These are phyloP conservation scores for Leptocoma aspasia DNA, from an alignment of 2,113 vertebrate genomes.

Conservation along the genomic window DNA sequence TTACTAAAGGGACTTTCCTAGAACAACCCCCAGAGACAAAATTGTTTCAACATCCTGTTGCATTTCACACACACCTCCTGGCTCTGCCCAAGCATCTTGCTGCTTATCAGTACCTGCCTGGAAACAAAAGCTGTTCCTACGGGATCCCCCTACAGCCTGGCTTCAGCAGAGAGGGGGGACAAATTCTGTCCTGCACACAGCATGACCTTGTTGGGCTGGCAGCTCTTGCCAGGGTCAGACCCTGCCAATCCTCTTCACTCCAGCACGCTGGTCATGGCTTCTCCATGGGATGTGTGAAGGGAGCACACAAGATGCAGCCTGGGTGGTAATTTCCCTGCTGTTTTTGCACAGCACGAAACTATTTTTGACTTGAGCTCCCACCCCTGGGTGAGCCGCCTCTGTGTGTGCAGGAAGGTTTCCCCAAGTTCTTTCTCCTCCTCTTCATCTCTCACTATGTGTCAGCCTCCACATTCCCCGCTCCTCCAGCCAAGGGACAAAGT, in stretches of 20 bases:
- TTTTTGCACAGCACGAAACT: not conserved
- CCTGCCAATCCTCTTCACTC: not conserved
- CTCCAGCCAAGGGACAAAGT: not conserved
- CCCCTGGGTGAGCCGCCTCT: rapidly evolving
- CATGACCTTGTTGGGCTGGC: rapidly evolving
- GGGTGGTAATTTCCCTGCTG: not conserved
- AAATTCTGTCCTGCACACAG: not conserved
- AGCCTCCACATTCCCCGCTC: not conserved
- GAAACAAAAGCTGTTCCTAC: not conserved
- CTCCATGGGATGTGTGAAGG: rapidly evolving
- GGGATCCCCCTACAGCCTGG: not conserved
- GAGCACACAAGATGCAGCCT: not conserved
- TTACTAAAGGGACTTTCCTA: slow-evolving; percentile 59
- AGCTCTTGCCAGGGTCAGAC: not conserved
- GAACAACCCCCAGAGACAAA: not conserved
- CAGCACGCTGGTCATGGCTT: rapidly evolving
- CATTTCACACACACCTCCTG: not conserved
- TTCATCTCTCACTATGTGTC: not conserved
- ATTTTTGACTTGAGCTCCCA: not conserved
- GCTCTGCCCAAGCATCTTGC: not conserved
- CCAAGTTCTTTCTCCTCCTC: not conserved
- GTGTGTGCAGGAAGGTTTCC: not conserved
- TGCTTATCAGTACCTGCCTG: not conserved
- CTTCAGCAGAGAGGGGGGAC: rapidly evolving
- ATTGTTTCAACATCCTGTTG: slow-evolving; percentile 36